Evolutionary conservation across 2,888 invertebrate genomes (phyloP).

Genomic region (Xanthia icteritia): DNA sequence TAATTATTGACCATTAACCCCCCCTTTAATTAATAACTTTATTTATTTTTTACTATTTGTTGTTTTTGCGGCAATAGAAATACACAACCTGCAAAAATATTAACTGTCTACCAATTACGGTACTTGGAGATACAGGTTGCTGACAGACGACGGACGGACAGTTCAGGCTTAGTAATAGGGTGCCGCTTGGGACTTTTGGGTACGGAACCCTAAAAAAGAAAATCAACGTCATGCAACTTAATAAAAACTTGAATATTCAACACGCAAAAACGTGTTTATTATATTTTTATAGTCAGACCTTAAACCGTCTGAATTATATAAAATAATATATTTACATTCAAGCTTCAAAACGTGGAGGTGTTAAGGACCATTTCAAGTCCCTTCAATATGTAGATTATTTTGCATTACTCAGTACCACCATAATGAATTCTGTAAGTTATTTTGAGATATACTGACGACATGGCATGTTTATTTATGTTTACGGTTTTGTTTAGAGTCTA

Average conservation of each 20-base stretch:
- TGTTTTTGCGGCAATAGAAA: too few species aligned
- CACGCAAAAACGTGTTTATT: constrained; percentile 20
- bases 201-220: background rate
- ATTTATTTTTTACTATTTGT: too few species aligned
- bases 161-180: too few species aligned
- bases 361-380: background rate
- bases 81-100: too few species aligned
- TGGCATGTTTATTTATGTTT: background rate
- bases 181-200: too few species aligned
- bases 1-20: too few species aligned
- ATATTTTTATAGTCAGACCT: background rate
- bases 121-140: too few species aligned
- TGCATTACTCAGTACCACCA: background rate
- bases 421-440: constrained; percentile 20
- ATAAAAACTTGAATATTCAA: constrained; percentile 3
- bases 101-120: too few species aligned
- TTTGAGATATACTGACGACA: constrained; percentile 8
- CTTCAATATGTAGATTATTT: constrained; percentile 6
- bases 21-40: too few species aligned
- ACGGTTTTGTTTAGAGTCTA: background rate
- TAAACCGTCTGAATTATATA: background rate
- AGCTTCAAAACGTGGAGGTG: constrained; percentile 19
- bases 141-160: too few species aligned
- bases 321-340: constrained; percentile 11
- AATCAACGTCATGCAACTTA: background rate